Base-by-base conservation (phyloP, 2,888 invertebrate species). In the Plutella xylostella region DNA sequence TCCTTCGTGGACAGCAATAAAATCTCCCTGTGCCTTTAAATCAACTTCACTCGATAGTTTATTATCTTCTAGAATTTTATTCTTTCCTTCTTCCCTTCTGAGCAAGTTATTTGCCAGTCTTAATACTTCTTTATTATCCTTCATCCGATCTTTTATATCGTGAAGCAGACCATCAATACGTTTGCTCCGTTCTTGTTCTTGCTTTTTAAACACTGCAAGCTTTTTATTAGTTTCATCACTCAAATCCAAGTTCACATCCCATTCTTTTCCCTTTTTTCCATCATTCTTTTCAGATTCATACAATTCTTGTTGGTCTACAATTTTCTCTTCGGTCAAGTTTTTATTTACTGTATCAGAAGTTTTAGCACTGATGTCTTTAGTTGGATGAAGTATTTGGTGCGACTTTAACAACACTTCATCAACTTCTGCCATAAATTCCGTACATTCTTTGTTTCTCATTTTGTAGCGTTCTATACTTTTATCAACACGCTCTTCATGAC, bases 121-220 rank as follows among this genome's bases (percentile, higher is more conserved):
- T 30, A 76, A 54, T 4, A 83, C 79, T 44, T 82, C 80, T 54
- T 75, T 67, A 48, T 80, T 83, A 51, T 76, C 77, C 46, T 75
- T 80, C 79, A 80, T 79, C 49, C 75, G 78, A 44, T 71, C 75
- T 57, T 82, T 78, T 25, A 83, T 82, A 43, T 73, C 68, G 39
- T 56, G 56, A n/a, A 83, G 66, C 15, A 83, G 65, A 45, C 57
- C 57, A 45, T 75, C 65, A 22, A 83, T 79, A 28, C 70, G 65
- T 40, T 72, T 63, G 45, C 65, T 74, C 41, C 75, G 55, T 42
- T 72, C 68, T 18, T 57, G 34, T 52, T 76, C 69, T 48, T 63
- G 63, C 37, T 65, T 53, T 47, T 68, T 61, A 2, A 57, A 60
- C 9, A 70, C 66, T 14, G 54, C 51, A 30, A 66, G 44, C 25